These are phyloP conservation scores for Venustaconcha ellipsiformis DNA, from an alignment of 1,140 invertebrate genomes.

Conservation along the genomic window DNA sequence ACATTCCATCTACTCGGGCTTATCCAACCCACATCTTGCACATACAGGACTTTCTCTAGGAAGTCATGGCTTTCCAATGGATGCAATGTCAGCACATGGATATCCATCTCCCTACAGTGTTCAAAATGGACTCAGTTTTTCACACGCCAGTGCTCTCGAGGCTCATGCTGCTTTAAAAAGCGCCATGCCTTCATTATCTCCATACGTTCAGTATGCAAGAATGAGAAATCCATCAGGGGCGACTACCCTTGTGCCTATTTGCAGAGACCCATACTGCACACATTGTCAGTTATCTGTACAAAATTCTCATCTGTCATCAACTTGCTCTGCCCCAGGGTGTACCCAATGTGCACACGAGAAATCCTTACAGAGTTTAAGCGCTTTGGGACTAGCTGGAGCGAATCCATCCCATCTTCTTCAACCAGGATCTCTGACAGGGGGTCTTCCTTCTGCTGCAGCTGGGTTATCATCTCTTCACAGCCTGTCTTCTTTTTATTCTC, in stretches of 20 bases:
- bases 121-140: conserved; percentile 29
- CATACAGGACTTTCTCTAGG: conserved; percentile 2
- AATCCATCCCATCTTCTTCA: conserved; percentile 17
- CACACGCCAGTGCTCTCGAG: conserved; percentile 70
- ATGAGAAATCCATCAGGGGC: conserved; percentile 91
- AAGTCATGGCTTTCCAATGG: conserved; percentile 5
- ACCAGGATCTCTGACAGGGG: neutral
- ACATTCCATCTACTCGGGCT: conserved; percentile 27
- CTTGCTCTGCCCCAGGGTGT: conserved; percentile 90
- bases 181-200: conserved; percentile 52
- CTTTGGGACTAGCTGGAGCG: conserved; percentile 39
- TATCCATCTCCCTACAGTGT: conserved; percentile 14
- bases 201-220: conserved; percentile 83
- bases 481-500: conserved; percentile 17
- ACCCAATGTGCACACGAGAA: conserved; percentile 97
- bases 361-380: conserved; percentile 72
- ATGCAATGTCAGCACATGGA: conserved; percentile 18
- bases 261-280: conserved; percentile 95
- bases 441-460: conserved; percentile 25
- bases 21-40: neutral
- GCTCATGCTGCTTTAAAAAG: conserved; percentile 45
- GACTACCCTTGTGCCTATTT: conserved; percentile 90
- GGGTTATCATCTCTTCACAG: conserved; percentile 29
- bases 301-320: conserved; percentile 75
- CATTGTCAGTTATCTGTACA: conserved; percentile 93